Base-by-base conservation (phyloP, 2,888 invertebrate species). In the Chrysolina oricalcia region DNA sequence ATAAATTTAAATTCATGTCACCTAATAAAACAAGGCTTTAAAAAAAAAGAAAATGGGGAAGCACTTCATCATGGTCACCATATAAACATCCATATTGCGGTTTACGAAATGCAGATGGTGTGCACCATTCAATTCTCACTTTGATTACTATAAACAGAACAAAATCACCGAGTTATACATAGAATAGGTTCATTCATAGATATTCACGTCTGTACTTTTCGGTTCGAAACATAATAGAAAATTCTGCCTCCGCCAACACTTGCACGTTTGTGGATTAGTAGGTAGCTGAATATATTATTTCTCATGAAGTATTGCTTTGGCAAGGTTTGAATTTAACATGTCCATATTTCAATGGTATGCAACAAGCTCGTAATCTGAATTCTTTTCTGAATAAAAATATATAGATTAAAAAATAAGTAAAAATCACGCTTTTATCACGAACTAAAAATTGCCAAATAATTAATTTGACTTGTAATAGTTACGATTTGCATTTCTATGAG, bases 251-350 rank as follows among this genome's bases (percentile, higher is more conserved):
- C 59, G 59, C 59, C 59, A 59, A 59, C 59, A 59, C 59, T 59
- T 59, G 23, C 21, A 59, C 23, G 59, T 27, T 23, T 27, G 13
- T 15, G 15, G 35, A 59, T 6, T 35, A 35, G 59, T 59, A 35
- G 59, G 59, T 59, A 59, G 59, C 13, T 59, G 59, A 59, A 59
- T 59, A 27, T n/a, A 59, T 59, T 59, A 64, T 73, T 70, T 70
- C 69, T 73, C 70, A 73, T 62, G 56, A 73, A 67, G 72, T 75
- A 75, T 69, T 40, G 70, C 69, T 70, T 76, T 76, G 73, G 67
- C 72, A 73, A 76, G 76, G 76, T 63, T 73, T 59, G 1, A 59
- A 15, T 59, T 46, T 35, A 27, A 48, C 4, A 66, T 76, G 73
- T 70, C 70, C 70, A 73, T 73, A 73, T 50, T 48, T 48, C 23